Evolutionary conservation across 2,888 invertebrate genomes (phyloP).

Genomic region (Tenthredo mesomela): DNA sequence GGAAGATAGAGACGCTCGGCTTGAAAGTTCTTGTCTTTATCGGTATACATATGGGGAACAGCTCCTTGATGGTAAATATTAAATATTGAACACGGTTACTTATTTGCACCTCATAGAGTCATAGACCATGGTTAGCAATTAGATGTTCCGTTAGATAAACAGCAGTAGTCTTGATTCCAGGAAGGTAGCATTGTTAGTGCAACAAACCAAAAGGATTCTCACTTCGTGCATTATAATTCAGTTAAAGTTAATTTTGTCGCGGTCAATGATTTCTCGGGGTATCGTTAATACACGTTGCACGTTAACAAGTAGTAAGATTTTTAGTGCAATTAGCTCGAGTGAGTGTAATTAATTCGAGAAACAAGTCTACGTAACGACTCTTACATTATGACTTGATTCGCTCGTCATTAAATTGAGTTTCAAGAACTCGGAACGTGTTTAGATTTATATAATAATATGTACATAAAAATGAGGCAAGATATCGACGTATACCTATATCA

Average conservation of each 20-base stretch:
- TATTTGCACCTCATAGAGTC: background rate
- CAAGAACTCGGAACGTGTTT: background rate
- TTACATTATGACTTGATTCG: background rate
- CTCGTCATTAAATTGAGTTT: constrained; percentile 2
- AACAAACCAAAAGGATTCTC: constrained; percentile 12
- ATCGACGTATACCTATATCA: background rate
- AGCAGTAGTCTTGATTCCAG: background rate
- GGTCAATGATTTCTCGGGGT: constrained; percentile 22
- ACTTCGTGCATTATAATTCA: background rate
- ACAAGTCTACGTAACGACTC: background rate
- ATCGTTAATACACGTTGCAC: background rate
- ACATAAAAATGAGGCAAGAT: background rate
- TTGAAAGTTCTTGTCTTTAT: background rate
- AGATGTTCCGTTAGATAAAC: constrained; percentile 25
- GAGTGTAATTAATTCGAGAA: constrained; percentile 10
- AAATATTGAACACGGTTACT: constrained; percentile 20
- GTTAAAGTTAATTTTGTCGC: background rate
- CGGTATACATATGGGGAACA: background rate
- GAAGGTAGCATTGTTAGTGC: constrained; percentile 35
- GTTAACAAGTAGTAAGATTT: background rate
- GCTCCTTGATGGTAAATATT: constrained; percentile 24
- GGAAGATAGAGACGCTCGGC: background rate
- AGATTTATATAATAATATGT: background rate
- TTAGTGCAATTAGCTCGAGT: constrained; percentile 25
- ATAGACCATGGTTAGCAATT: background rate